Conservation (phyloP, 2,797 vertebrate species). For the Notamacropus eugenii region DNA sequence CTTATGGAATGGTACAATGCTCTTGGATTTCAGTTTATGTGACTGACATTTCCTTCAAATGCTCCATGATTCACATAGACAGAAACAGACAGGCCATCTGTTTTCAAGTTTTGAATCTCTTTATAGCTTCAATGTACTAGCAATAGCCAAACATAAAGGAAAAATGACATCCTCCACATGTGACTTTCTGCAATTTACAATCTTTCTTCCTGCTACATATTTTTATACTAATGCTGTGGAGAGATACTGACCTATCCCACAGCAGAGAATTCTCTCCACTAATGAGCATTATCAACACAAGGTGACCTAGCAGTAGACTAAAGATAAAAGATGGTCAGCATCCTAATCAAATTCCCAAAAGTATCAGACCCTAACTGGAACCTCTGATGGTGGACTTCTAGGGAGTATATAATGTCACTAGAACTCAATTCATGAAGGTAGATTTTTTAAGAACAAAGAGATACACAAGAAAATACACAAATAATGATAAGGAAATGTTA, state of each 20-base stretch:
- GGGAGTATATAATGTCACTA: not conserved
- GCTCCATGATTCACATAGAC: slow-evolving; percentile 44
- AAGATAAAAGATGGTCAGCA: not conserved
- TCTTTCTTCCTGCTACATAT: slow-evolving; percentile 51
- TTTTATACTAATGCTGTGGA: not conserved
- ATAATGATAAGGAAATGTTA: not conserved
- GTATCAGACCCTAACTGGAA: not conserved
- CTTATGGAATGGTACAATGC: slow-evolving; percentile 46
- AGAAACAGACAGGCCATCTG: slow-evolving; percentile 72
- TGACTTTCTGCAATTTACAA: not conserved
- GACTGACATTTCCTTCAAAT: slow-evolving; percentile 71
- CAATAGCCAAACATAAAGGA: slow-evolving; percentile 59
- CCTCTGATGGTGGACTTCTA: not conserved
- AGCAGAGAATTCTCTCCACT: slow-evolving; percentile 21
- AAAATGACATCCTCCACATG: slow-evolving; percentile 42
- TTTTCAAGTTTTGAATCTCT: slow-evolving; percentile 66
- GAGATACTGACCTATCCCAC: slow-evolving; percentile 34
- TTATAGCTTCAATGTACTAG: slow-evolving; percentile 65
- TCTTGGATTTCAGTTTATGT: slow-evolving; percentile 57
- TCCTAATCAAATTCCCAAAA: not conserved
- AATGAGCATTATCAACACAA: not conserved
- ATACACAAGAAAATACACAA: not conserved
- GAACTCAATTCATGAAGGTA: not conserved
- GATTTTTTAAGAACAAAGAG: not conserved
- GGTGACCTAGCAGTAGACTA: not conserved